These are phyloP conservation scores for Microctenopoma lineatum DNA, from an alignment of 2,797 vertebrate genomes.

Conservation along the genomic window DNA sequence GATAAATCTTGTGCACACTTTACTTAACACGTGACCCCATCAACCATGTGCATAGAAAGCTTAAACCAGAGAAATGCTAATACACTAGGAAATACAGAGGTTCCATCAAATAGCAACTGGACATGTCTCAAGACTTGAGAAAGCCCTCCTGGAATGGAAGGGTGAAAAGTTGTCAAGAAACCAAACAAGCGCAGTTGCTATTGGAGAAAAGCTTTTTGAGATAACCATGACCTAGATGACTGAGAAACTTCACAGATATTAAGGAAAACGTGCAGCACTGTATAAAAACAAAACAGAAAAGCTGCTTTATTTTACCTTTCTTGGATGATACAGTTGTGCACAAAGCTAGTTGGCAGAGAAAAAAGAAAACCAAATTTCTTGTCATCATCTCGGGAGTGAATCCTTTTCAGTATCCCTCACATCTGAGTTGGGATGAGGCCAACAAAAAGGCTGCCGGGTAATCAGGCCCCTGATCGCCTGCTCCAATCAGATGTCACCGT, in stretches of 20 bases:
- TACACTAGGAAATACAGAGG: too few species aligned
- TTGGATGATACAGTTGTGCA: constrained; percentile 56
- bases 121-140: too few species aligned
- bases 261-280: not conserved
- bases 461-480: not conserved
- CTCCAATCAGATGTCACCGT: constrained; percentile 56
- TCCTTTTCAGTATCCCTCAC: constrained; percentile 18
- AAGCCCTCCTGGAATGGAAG: too few species aligned
- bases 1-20: not conserved
- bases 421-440: not conserved
- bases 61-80: not conserved
- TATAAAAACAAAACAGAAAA: not conserved
- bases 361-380: constrained; percentile 54
- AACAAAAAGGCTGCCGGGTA: constrained; percentile 18
- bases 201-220: too few species aligned
- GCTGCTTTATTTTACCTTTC: constrained; percentile 64
- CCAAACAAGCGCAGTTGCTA: too few species aligned
- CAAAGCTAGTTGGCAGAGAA: constrained; percentile 62
- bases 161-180: too few species aligned
- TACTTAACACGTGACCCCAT: not conserved
- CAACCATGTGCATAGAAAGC: not conserved
- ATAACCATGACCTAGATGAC: too few species aligned
- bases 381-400: constrained; percentile 61
- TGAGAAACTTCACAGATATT: too few species aligned
- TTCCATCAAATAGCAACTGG: too few species aligned